These are phyloP conservation scores for Cercocebus atys DNA, from an alignment of 2,113 vertebrate species.

Conservation along the genomic window DNA sequence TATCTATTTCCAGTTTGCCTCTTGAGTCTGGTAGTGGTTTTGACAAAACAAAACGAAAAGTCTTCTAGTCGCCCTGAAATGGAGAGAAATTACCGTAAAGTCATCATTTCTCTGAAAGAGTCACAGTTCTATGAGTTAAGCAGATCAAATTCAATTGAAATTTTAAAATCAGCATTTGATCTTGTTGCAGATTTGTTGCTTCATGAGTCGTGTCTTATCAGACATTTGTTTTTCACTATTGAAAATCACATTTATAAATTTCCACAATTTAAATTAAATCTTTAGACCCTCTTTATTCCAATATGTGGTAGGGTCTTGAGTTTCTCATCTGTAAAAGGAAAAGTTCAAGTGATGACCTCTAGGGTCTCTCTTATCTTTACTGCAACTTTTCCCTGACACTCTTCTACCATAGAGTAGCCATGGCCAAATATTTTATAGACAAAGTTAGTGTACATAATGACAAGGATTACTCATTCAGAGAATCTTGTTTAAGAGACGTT, in stretches of 20 bases:
- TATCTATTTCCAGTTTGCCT: not conserved
- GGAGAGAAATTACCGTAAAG: not conserved
- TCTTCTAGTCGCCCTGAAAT: not conserved
- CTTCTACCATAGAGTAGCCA: accelerated
- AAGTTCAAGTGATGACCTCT: not conserved
- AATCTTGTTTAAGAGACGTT: not conserved
- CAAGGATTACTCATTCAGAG: not conserved
- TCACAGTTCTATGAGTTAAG: not conserved
- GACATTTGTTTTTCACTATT: not conserved
- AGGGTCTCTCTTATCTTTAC: not conserved
- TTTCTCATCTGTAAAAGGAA: not conserved
- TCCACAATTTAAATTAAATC: not conserved
- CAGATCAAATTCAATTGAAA: not conserved
- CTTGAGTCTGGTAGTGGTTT: not conserved
- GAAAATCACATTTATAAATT: not conserved
- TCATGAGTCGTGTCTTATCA: not conserved
- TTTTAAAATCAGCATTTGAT: not conserved
- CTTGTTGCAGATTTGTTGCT: not conserved
- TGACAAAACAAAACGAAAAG: not conserved
- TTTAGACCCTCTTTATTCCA: not conserved
- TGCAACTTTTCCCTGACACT: not conserved
- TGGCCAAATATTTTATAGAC: not conserved
- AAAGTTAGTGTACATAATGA: not conserved
- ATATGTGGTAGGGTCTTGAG: not conserved
- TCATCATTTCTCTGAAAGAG: not conserved